A percentile compares a stretch with the other conserved stretches of the same genome.
phyloP scores from a whole-genome alignment of 2,113 vertebrate species.

The Saguinus imperator region DNA sequence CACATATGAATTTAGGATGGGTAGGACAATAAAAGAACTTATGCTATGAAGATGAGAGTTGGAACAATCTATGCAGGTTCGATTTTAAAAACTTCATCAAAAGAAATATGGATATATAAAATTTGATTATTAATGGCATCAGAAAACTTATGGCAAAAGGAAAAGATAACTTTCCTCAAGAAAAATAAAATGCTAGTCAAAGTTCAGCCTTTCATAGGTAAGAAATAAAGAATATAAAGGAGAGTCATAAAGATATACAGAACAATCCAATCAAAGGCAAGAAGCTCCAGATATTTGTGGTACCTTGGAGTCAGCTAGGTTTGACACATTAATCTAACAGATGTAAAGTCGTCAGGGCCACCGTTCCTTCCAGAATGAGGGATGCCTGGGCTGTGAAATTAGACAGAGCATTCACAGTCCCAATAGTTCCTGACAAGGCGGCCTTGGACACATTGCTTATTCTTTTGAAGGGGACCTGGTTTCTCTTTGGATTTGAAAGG shows the following conservation, averaged over 20 bases:
- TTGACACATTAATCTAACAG: accelerated
- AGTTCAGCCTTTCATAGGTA: neutral
- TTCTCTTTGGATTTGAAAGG: neutral
- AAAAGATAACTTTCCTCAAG: neutral
- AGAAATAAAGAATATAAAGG: neutral
- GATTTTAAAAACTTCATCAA: neutral
- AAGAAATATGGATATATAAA: neutral
- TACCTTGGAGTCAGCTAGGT: too few relatives aligned
- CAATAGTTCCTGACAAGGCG: accelerated
- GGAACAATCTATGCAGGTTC: neutral
- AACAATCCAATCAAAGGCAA: neutral
- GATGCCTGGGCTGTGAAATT: neutral
- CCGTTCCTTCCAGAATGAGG: accelerated
- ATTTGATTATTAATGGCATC: neutral
- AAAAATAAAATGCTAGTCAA: neutral
- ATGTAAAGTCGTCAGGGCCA: accelerated
- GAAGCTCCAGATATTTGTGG: neutral
- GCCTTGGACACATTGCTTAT: neutral
- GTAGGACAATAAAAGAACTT: neutral
- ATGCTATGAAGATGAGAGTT: neutral
- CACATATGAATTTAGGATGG: neutral
- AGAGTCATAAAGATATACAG: neutral
- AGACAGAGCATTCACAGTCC: too few relatives aligned
- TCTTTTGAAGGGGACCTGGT: neutral
- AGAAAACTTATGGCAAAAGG: neutral